Base-by-base conservation (phyloP, 1,140 invertebrate species). In the Drosophila aff. region DNA sequence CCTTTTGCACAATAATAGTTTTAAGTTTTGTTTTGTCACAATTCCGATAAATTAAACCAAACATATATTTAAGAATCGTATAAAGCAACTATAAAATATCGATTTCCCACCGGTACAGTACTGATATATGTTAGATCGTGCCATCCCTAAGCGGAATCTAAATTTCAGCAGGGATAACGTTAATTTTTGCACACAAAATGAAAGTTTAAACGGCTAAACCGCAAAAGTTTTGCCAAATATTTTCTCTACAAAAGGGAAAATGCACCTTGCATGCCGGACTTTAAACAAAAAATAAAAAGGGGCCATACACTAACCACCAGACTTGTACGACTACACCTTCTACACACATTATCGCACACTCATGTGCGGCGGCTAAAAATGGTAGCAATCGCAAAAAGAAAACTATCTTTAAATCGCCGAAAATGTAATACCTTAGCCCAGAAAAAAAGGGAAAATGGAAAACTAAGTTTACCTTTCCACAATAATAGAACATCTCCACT, bases 261-360 rank as follows among this genome's bases (percentile, higher is more conserved):
- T 44, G 79, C 74, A 68, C 65, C 63, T 82, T 82, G 75, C 66
- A 79, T 82, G 66, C 67, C 53, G 53, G 50, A 58, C 46, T 38
- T 78, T 47, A 71, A 23, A 72, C 0, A 83, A 78, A 84, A 44
- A 46, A 44, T 81, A 81, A 60, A 72, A 50, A 65, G 31, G 26
- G 4, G 9, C 9, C 16, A n/a, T 31, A 52, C 21, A 59, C 62
- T 55, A n/a, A 57, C 41, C 10, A 15, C 26, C 41, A 76, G n/a
- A 47, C 8, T 31, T 31, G 31, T 31, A 26, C 15, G 15, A 49
- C 46, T 46, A 69, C 38, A 52, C 21, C 49, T 8, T 9, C 31
- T 9, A 72, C n/a, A 46, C 33, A 44, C 26, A 38, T 5, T 16
- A 15, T 23, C n/a, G 49, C 44, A 59, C 68, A 71, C 69, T 72